Evolutionary conservation across 2,113 vertebrate genomes (phyloP), one percentile per base, ranked within the genome.

Genomic region (Channa maculata): DNA sequence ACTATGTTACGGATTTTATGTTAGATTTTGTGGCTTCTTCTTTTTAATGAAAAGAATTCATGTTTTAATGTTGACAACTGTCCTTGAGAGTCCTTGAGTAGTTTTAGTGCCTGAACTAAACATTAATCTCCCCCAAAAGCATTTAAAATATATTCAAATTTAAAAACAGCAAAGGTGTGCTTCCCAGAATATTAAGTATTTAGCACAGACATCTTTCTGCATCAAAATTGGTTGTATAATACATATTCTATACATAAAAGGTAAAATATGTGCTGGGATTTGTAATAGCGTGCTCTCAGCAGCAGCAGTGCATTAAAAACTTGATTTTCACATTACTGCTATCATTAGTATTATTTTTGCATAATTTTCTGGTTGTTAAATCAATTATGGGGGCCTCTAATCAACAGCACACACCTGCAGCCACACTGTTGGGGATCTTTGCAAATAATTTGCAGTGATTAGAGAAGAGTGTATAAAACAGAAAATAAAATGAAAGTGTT

Each of bases 361-460:
- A 81, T 77, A 50, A 82, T 80, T 72, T 64, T 65, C 51, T 58
- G 60, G 9, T 48, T 66, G 71, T 80, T 84, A 55, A 78, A 82
- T 80, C 67, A 84, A 57, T 85, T 76, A 77, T 62, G 52, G 38
- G 53, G 53, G 71, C 58, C 76, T 82, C 39, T 81, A 48, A 83
- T 87, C 77, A 81, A 48, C 68, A 71, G 58, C 12, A 54, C 57
- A 37, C 0, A 33, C 81, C 65, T 83, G 62, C 41, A 86, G 83
- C 57, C 84, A 76, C 45, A 11, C 80, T 72, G 64, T 51, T 46
- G 44, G 14, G 62, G 44, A 51, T 79, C 54, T 78, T 46, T 63
- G 67, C 60, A 71, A 76, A 79, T 75, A 79, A 79, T 83, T 43
- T 52, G 39, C 36, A 57, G 65, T 62, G 71, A 84, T 83, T 84